phyloP scores from a whole-genome alignment of 1,140 invertebrate genomes.

The Lepeophtheirus salmonis region DNA sequence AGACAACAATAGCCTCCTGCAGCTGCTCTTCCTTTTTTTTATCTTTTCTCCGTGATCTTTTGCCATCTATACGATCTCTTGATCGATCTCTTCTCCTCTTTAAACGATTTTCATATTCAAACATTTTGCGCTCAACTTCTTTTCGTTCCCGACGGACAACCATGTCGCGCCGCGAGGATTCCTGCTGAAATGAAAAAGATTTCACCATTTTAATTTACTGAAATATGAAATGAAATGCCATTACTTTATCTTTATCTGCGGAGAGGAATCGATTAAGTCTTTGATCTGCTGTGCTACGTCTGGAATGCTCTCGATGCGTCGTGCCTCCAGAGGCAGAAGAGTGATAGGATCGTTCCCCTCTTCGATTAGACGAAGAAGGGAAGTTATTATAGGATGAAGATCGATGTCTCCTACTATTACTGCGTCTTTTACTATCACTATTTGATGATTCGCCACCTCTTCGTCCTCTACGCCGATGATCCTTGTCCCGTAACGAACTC shows the following conservation, averaged over 20 bases:
- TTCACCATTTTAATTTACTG: neutral
- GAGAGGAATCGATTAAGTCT: constrained; percentile 3
- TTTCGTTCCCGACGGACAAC: neutral
- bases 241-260: neutral
- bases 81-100: constrained; percentile 4
- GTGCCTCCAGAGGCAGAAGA: neutral
- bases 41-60: neutral
- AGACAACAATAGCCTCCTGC: neutral
- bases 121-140: neutral
- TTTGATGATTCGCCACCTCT: too few species aligned
- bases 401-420: neutral
- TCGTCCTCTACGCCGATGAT: neutral
- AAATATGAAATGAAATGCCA: neutral
- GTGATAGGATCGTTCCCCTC: neutral
- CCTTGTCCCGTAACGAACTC: neutral
- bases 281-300: neutral
- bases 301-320: neutral
- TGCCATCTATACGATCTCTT: neutral
- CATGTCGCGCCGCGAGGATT: constrained; percentile 3
- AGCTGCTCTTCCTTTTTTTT: neutral
- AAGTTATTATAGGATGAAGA: too few species aligned
- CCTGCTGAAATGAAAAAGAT: neutral
- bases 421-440: too few species aligned
- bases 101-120: neutral
- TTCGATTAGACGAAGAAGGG: neutral